These are phyloP conservation scores for Antechinus stuartii DNA, from an alignment of 2,113 vertebrate species.

Conservation along the genomic window DNA sequence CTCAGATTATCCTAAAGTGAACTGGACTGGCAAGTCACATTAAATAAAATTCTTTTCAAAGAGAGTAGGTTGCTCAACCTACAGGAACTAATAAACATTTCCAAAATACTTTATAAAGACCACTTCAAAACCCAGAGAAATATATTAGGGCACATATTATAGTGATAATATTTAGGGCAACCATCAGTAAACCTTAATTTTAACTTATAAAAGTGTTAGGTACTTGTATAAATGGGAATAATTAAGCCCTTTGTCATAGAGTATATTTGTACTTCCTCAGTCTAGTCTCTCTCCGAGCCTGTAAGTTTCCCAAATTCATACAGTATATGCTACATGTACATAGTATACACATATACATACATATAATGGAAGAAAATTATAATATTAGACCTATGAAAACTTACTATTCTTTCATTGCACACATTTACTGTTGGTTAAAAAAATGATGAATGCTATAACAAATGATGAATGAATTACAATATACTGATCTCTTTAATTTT, in stretches of 20 bases:
- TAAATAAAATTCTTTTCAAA: not conserved
- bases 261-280: not conserved
- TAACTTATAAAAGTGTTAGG: not conserved
- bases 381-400: not conserved
- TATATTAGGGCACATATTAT: not conserved
- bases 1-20: not conserved
- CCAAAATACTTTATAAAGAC: not conserved
- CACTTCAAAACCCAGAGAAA: not conserved
- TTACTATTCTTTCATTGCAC: not conserved
- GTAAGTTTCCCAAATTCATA: conserved; percentile 9
- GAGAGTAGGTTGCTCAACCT: not conserved
- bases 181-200: not conserved
- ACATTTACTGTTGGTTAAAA: not conserved
- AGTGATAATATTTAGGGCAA: not conserved
- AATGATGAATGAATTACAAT: not conserved
- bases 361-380: not conserved
- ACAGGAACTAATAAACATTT: not conserved
- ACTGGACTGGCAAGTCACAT: not conserved
- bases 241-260: not conserved
- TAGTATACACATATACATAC: not conserved
- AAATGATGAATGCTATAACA: not conserved
- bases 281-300: not conserved
- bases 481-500: not conserved
- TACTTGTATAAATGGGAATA: not conserved
- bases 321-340: not conserved